Conservation (phyloP, 2,888 invertebrate genomes). For the Deroplatys truncata region DNA sequence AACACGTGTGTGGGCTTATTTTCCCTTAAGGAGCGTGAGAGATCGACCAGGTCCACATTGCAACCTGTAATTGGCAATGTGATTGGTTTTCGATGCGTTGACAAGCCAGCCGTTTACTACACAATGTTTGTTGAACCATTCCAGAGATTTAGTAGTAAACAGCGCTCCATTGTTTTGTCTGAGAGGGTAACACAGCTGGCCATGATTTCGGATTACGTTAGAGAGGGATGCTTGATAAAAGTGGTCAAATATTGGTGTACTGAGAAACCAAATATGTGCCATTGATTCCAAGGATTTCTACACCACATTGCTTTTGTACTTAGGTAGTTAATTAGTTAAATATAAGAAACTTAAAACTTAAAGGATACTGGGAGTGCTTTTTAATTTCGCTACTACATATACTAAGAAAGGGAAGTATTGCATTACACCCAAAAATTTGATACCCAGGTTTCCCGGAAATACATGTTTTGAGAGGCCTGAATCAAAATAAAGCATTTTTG, state of each 20-base stretch:
- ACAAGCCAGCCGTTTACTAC: background rate
- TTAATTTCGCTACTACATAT: too few relatives aligned
- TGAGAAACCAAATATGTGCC: background rate
- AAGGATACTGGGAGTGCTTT: too few relatives aligned
- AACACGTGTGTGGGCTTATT: background rate
- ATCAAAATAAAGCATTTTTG: too few relatives aligned
- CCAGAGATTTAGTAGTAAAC: background rate
- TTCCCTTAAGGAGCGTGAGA: background rate
- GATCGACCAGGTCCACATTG: background rate
- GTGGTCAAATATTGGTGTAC: background rate
- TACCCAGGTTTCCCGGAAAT: too few relatives aligned
- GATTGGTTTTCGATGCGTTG: constrained; percentile 10
- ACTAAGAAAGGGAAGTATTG: too few relatives aligned
- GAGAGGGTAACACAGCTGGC: background rate
- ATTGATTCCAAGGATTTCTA: too few relatives aligned
- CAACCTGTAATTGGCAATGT: constrained; percentile 3
- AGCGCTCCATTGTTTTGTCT: background rate
- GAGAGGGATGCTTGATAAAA: background rate
- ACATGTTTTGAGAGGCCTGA: too few relatives aligned
- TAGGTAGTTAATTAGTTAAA: too few relatives aligned
- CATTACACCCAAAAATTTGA: too few relatives aligned
- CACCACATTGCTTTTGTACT: too few relatives aligned
- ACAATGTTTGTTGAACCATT: background rate
- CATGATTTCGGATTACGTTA: background rate
- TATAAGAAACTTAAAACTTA: too few relatives aligned